These are phyloP conservation scores for Hemibagrus guttatus DNA, from an alignment of 2,797 vertebrate genomes.

Conservation along the genomic window DNA sequence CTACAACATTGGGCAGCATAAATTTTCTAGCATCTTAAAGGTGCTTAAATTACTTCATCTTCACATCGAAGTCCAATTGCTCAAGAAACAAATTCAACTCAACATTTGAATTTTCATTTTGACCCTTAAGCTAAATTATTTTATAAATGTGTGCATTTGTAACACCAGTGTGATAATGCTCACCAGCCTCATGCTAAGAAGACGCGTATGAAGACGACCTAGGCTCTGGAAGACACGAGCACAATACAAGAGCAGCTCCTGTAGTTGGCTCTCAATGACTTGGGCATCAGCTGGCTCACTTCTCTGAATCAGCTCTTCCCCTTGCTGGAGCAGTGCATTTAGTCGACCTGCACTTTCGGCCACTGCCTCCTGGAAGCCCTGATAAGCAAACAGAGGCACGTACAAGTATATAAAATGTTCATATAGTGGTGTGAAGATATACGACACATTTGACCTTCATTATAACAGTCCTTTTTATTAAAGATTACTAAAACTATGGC, in stretches of 20 bases:
- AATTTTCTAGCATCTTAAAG: background rate
- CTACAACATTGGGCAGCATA: background rate
- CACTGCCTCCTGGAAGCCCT: conserved; percentile 76
- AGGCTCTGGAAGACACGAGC: conserved; percentile 74
- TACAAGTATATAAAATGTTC: background rate
- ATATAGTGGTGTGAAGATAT: background rate
- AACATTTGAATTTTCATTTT: background rate
- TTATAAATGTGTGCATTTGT: conserved; percentile 8
- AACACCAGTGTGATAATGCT: background rate
- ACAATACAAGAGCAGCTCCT: conserved; percentile 74
- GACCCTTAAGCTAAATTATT: background rate
- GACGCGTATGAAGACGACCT: conserved; percentile 73
- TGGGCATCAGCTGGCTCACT: conserved; percentile 69
- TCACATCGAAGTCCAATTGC: background rate
- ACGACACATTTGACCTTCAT: background rate
- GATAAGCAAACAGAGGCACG: background rate
- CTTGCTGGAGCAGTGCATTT: conserved; percentile 71
- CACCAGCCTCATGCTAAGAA: conserved; percentile 86
- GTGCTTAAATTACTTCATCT: background rate
- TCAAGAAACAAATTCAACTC: background rate
- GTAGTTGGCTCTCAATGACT: conserved; percentile 72
- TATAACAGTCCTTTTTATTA: no score
- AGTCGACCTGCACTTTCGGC: conserved; percentile 69
- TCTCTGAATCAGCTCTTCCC: conserved; percentile 77
- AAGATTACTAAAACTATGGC: background rate